Conservation (phyloP, 2,113 vertebrate genomes). For the Eidolon helvum region DNA sequence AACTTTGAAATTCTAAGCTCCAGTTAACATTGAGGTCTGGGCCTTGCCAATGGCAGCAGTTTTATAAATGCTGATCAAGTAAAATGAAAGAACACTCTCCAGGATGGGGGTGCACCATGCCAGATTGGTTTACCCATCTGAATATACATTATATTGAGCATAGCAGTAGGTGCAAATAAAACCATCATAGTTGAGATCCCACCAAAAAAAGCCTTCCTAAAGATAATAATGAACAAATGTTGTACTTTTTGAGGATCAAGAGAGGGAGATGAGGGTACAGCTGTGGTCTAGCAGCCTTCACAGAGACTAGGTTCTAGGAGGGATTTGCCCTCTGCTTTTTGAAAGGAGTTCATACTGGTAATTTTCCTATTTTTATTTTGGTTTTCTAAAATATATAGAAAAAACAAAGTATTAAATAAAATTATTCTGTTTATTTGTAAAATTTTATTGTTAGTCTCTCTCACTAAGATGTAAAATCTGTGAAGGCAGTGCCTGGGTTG, state of each 20-base stretch:
- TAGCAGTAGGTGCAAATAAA: background rate
- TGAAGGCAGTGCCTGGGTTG: background rate
- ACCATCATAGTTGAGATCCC: background rate
- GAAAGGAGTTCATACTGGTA: background rate
- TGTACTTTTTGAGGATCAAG: background rate
- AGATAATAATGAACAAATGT: background rate
- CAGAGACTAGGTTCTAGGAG: background rate
- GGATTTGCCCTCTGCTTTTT: background rate
- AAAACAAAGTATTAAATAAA: background rate
- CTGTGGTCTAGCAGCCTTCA: background rate
- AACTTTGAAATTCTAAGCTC: background rate
- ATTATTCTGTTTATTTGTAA: slow-evolving; percentile 1
- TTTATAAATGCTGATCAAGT: background rate
- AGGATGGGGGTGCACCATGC: background rate
- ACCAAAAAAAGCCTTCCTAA: background rate
- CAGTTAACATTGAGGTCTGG: background rate
- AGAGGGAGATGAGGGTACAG: background rate
- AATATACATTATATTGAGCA: background rate
- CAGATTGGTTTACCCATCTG: background rate
- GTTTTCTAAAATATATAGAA: background rate
- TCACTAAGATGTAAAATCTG: background rate
- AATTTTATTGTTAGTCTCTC: background rate
- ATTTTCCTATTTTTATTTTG: background rate
- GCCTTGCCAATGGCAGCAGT: background rate
- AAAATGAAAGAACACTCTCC: background rate